These are phyloP conservation scores for Epiblema foenella DNA, from an alignment of 2,888 invertebrate species.

Conservation along the genomic window DNA sequence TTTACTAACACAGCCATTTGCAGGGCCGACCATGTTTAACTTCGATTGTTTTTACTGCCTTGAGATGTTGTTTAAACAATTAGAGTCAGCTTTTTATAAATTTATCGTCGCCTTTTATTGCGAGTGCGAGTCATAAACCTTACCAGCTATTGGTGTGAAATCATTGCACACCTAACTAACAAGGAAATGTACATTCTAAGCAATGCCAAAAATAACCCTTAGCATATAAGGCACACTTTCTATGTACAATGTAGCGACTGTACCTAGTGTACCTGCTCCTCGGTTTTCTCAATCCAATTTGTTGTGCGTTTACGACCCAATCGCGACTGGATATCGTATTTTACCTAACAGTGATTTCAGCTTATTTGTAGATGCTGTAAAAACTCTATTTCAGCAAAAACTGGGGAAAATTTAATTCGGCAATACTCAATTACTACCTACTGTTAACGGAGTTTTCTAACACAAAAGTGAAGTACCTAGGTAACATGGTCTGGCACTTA, in stretches of 20 bases:
- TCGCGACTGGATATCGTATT: conserved; percentile 53
- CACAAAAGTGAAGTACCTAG: too few relatives aligned
- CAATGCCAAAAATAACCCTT: conserved; percentile 67
- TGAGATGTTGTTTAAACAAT: conserved; percentile 17
- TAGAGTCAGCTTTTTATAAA: conserved; percentile 37
- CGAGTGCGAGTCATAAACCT: conserved; percentile 24
- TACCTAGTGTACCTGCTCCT: conserved; percentile 12
- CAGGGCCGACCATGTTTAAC: neutral
- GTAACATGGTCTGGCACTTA: too few relatives aligned
- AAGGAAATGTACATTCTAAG: conserved; percentile 69
- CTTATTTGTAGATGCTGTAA: conserved; percentile 40
- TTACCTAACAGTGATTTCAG: conserved; percentile 52
- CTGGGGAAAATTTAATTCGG: too few relatives aligned
- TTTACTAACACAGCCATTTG: conserved; percentile 7
- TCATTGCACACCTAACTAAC: conserved; percentile 53
- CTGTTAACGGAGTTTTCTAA: too few relatives aligned
- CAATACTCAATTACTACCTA: too few relatives aligned
- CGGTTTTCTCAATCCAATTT: conserved; percentile 51
- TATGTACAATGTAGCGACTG: conserved; percentile 32
- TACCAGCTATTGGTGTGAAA: conserved; percentile 31
- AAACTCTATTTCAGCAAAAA: neutral
- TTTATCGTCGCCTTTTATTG: conserved; percentile 37
- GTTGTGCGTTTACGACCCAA: conserved; percentile 58
- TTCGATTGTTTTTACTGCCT: conserved; percentile 18
- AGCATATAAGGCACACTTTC: conserved; percentile 27